phyloP scores from a whole-genome alignment of 2,113 vertebrate species.

The Potamarius usumacintae region DNA sequence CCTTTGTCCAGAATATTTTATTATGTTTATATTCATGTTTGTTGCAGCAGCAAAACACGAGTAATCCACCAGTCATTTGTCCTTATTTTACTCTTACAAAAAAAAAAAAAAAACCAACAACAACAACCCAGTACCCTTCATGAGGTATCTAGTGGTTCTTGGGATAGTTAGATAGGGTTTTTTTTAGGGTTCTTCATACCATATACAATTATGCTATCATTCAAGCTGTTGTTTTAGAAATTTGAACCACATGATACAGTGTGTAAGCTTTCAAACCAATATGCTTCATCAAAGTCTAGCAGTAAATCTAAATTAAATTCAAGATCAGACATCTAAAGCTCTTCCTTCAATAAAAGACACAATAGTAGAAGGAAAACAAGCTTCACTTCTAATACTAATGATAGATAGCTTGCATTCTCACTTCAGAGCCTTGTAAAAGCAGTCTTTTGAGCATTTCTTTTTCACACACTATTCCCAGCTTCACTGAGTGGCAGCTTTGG shows the following conservation, averaged over 20 bases:
- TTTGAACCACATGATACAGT: not conserved
- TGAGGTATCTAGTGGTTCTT: not conserved
- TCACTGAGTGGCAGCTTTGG: conserved; percentile 53
- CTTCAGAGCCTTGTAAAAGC: conserved; percentile 42
- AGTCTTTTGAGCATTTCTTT: conserved; percentile 54
- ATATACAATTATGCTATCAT: not conserved
- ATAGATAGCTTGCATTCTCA: conserved; percentile 52
- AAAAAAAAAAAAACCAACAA: not conserved
- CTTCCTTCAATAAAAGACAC: conserved; percentile 50
- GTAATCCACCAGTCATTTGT: not conserved
- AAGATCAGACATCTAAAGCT: conserved; percentile 23
- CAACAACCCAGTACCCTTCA: no score
- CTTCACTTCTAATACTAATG: conserved; percentile 50
- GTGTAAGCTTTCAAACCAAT: not conserved
- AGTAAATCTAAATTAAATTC: conserved; percentile 31
- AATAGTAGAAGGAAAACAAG: conserved; percentile 61
- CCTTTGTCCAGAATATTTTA: not conserved
- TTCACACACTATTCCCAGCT: conserved; percentile 75
- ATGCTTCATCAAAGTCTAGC: not conserved
- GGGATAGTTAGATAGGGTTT: not conserved
- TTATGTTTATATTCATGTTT: not conserved
- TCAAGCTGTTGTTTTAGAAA: not conserved
- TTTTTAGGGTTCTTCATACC: not conserved
- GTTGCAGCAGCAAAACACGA: not conserved
- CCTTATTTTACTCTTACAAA: not conserved